Percentiles rank a stretch among this genome's conserved stretches.
These are phyloP conservation scores for Elaphurus davidianus DNA, from an alignment of 2,113 vertebrate genomes.

Conservation along the genomic window DNA sequence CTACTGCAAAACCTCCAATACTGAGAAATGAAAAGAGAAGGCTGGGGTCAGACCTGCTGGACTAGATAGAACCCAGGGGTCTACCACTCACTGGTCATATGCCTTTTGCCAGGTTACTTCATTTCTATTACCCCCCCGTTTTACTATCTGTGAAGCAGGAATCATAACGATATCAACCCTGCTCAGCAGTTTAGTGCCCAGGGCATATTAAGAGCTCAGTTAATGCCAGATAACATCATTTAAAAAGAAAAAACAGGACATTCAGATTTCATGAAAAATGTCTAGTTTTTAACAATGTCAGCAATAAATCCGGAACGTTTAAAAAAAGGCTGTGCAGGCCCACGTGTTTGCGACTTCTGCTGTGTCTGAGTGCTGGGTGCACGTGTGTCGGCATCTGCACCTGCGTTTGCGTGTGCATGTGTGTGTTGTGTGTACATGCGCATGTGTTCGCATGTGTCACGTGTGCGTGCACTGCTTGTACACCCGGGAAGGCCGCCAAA, in stretches of 20 bases:
- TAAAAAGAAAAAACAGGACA: neutral
- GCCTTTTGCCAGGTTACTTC: neutral
- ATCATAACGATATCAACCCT: neutral
- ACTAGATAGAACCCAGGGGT: neutral
- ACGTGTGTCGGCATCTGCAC: rapidly evolving
- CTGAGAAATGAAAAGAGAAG: neutral
- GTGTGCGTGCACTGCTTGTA: rapidly evolving
- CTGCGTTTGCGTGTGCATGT: rapidly evolving
- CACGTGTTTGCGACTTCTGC: neutral
- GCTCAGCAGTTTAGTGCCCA: neutral
- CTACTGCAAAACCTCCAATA: neutral
- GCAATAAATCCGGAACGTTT: neutral
- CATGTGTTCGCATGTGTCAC: neutral
- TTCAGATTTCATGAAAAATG: neutral
- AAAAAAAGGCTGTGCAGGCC: neutral
- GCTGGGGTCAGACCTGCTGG: neutral
- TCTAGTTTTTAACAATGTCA: neutral
- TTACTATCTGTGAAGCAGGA: neutral
- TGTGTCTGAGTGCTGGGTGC: neutral
- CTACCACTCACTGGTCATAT: neutral
- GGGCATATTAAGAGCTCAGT: neutral
- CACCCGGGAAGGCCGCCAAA: neutral
- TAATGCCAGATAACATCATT: neutral
- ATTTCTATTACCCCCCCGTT: neutral
- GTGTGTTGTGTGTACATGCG: neutral